Conservation (phyloP, 2,888 invertebrate species). For the Strigamia maritima region DNA sequence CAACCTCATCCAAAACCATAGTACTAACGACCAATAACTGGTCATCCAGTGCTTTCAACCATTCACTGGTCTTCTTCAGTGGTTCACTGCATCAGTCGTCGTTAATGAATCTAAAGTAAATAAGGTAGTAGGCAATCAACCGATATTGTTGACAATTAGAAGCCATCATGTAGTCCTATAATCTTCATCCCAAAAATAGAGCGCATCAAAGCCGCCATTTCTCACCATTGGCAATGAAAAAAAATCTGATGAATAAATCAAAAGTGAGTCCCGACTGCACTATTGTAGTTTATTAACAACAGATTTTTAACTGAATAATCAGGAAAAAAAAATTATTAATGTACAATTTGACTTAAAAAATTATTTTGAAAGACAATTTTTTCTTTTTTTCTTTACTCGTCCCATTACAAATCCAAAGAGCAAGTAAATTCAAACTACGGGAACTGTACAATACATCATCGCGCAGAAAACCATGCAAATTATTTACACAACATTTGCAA, state of each 20-base stretch:
- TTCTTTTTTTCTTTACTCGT: neutral
- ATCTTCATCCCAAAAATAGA: too few relatives aligned
- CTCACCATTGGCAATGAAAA: neutral
- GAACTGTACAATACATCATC: neutral
- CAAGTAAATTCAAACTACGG: neutral
- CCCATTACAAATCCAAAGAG: neutral
- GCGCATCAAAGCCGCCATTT: too few relatives aligned
- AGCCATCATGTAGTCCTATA: too few relatives aligned
- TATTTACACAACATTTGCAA: slow-evolving; percentile 6
- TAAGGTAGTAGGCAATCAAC: too few relatives aligned
- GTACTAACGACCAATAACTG: too few relatives aligned
- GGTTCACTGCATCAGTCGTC: too few relatives aligned
- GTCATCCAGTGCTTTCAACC: too few relatives aligned
- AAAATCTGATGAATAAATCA: neutral
- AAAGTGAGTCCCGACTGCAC: neutral
- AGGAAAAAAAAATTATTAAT: neutral
- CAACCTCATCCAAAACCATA: too few relatives aligned
- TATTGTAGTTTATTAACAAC: slow-evolving; percentile 5
- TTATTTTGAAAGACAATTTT: slow-evolving; percentile 8
- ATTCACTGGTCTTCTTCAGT: too few relatives aligned
- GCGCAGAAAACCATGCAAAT: neutral
- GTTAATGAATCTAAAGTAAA: too few relatives aligned
- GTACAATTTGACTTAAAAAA: neutral
- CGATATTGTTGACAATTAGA: too few relatives aligned
- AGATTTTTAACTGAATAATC: neutral